Base-by-base conservation (phyloP, 1,140 invertebrate species). In the Elymnias hypermnestra region DNA sequence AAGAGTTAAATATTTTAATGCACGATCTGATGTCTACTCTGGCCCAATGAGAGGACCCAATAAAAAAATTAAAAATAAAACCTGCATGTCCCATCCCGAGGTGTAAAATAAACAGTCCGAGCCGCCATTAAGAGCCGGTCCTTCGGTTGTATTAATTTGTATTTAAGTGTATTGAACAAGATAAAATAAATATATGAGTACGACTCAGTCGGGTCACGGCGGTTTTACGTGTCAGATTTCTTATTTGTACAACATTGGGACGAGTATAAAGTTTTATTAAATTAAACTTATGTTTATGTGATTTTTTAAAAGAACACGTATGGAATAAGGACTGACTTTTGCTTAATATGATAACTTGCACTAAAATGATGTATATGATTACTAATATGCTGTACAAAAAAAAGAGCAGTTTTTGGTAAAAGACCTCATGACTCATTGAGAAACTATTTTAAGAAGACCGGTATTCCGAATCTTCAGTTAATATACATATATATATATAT, bases 101-200 rank as follows among this genome's bases (percentile, higher is more conserved):
- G 73, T 84, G 77, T 84, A 74, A 84, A 81, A 82, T 82, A 84
- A 84, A 84, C 81, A 84, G 73, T 72, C 66, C 57, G 48, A 53
- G 49, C 47, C 60, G 72, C 81, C 70, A 78, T 84, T 76, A 84
- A 73, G 75, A 65, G 53, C 72, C 72, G 72, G 71, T 70, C 72
- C 75, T 72, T 63, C 53, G 70, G 53, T 77, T 82, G 77, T 84
- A 84, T 84, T 84, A 84, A 84, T 84, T 84, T 84, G 77, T 84
- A 84, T 84, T 84, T 84, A 84, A 84, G 81, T 82, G 75, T 82
- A 84, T 81, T 76, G 73, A 71, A 81, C 81, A 84, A 79, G 81
- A 84, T 84, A 84, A 84, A 81, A 63, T 72, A 72, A 79, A 83
- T 83, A 83, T 81, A 81, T 71, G 74, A 65, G 70, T 64, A 63